Percentiles rank a stretch among this genome's conserved stretches.
Evolutionary conservation across 2,797 vertebrate species (phyloP).

Genomic region (Aldrovandia affinis): DNA sequence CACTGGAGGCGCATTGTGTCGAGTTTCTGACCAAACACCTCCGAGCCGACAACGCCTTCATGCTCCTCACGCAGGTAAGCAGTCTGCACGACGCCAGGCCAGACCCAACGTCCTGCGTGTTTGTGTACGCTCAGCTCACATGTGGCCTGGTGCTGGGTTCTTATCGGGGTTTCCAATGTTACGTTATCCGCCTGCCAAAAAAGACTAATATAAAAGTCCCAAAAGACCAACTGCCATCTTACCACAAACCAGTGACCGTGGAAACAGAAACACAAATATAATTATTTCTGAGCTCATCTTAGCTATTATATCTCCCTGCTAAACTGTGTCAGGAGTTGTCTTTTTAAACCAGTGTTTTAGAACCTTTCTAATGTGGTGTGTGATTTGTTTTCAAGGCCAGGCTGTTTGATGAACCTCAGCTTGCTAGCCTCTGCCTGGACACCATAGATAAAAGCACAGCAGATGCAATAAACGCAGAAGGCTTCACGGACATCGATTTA

Average conservation of each 20-base stretch:
- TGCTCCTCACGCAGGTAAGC: slow-evolving; percentile 93
- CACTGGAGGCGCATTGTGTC: slow-evolving; percentile 95
- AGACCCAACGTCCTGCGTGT: not conserved
- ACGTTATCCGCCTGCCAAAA: too few species aligned
- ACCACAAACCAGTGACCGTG: too few species aligned
- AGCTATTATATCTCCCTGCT: too few species aligned
- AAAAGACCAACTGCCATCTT: too few species aligned
- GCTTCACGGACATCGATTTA: slow-evolving; percentile 80
- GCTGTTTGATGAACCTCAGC: slow-evolving; percentile 96
- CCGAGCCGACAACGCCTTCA: slow-evolving; percentile 94
- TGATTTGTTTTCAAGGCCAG: slow-evolving; percentile 78
- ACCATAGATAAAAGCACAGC: slow-evolving; percentile 76
- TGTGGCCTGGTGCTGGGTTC: too few species aligned
- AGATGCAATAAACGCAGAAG: slow-evolving; percentile 80
- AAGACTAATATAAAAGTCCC: too few species aligned
- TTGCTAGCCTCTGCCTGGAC: slow-evolving; percentile 95
- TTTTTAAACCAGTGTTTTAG: too few species aligned
- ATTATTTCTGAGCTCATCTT: too few species aligned
- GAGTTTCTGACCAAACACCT: slow-evolving; percentile 98
- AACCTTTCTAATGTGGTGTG: not conserved
- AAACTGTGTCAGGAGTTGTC: too few species aligned
- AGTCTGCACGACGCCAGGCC: too few species aligned
- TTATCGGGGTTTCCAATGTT: not conserved
- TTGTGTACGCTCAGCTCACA: not conserved
- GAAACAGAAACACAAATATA: too few species aligned